phyloP scores from a whole-genome alignment of 2,113 vertebrate genomes.

The Forbesichthys agassizii region DNA sequence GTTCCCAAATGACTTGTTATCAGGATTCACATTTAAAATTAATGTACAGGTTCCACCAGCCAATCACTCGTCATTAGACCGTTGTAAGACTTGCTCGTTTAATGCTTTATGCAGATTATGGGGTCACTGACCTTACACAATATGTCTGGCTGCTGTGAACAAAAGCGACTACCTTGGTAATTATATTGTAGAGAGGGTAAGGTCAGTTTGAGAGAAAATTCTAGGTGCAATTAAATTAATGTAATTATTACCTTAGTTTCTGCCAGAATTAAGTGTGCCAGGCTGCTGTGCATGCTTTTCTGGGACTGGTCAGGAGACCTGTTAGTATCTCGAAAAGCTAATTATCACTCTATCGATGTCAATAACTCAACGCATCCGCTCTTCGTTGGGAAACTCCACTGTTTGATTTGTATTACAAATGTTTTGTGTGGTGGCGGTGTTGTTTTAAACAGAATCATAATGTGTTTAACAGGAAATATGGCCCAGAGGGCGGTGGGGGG shows the following conservation, averaged over 20 bases:
- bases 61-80: constrained; percentile 66
- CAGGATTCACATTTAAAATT: constrained; percentile 63
- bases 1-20: constrained; percentile 64
- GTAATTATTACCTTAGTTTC: constrained; percentile 52
- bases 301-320: constrained; percentile 19
- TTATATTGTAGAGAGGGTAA: constrained; percentile 53
- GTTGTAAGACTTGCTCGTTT: constrained; percentile 60
- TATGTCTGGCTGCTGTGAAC: constrained; percentile 42
- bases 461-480: constrained; percentile 10
- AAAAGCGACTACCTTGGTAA: constrained; percentile 51
- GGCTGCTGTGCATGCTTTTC: constrained; percentile 45
- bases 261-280: constrained; percentile 59
- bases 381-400: neutral
- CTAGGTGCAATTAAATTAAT: constrained; percentile 64
- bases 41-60: constrained; percentile 55
- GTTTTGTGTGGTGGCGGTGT: neutral
- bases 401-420: neutral
- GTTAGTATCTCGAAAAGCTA: constrained; percentile 17
- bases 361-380: constrained; percentile 9
- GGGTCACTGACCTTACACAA: constrained; percentile 66
- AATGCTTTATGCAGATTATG: constrained; percentile 67
- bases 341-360: constrained; percentile 17
- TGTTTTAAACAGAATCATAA: constrained; percentile 1
- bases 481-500: constrained; percentile 40
- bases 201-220: constrained; percentile 60